A percentile compares a stretch with the other conserved stretches of the same genome.
These are phyloP conservation scores for Progne subis DNA, from an alignment of 2,113 vertebrate genomes.

Conservation along the genomic window DNA sequence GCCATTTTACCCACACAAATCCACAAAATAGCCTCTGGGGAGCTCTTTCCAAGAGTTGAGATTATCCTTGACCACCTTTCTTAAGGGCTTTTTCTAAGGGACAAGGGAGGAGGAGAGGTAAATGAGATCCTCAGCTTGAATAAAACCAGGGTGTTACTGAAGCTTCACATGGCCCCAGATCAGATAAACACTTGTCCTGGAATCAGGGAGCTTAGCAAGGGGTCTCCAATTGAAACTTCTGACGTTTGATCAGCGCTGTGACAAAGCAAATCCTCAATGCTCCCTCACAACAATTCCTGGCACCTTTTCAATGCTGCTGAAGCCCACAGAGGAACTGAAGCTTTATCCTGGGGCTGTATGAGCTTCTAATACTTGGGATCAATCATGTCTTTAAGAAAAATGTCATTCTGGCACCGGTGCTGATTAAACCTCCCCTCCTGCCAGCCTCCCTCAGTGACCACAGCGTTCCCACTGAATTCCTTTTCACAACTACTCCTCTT, in stretches of 20 bases:
- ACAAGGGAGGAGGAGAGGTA: conserved; percentile 13
- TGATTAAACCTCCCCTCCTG: not conserved
- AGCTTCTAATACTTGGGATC: not conserved
- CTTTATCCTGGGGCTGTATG: not conserved
- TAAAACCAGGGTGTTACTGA: not conserved
- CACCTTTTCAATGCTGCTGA: not conserved
- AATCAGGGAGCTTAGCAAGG: not conserved
- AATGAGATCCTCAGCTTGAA: not conserved
- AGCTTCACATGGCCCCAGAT: not conserved
- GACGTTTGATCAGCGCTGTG: rapidly evolving
- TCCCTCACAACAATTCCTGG: not conserved
- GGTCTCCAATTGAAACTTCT: not conserved
- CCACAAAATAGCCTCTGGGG: not conserved
- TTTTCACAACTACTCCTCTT: not conserved
- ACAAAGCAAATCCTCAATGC: not conserved
- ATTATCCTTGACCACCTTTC: not conserved
- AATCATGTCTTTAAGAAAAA: not conserved
- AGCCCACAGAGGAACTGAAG: not conserved
- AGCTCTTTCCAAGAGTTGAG: not conserved
- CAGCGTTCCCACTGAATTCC: not conserved
- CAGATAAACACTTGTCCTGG: not conserved
- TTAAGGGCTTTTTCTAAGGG: not conserved
- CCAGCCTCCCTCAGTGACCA: not conserved
- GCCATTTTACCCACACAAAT: not conserved
- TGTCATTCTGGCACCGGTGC: not conserved